Conservation (phyloP, 2,888 invertebrate genomes). For the Lissonota sp. region DNA sequence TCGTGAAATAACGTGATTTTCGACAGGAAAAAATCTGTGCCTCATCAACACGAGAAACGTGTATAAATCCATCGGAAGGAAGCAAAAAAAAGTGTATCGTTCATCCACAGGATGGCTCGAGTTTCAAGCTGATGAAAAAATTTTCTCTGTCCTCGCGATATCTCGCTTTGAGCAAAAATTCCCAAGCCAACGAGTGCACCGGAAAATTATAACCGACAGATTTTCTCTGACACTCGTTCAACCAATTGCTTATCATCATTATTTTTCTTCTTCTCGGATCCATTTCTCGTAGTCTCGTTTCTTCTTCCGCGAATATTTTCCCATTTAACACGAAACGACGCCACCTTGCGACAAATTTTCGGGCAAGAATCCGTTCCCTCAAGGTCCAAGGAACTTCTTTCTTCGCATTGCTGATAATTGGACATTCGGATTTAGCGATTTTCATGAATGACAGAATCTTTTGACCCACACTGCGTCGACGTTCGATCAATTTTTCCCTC, state of each 20-base stretch:
- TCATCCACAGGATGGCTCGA: constrained; percentile 71
- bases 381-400: constrained; percentile 51
- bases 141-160: constrained; percentile 85
- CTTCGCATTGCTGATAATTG: not conserved
- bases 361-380: constrained; percentile 67
- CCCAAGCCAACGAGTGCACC: constrained; percentile 83
- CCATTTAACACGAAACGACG: constrained; percentile 61
- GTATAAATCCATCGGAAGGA: not conserved
- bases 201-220: constrained; percentile 82
- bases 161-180: constrained; percentile 85
- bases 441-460: constrained; percentile 62
- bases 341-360: constrained; percentile 72
- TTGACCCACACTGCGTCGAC: constrained; percentile 39
- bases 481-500: constrained; percentile 10
- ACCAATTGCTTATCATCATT: constrained; percentile 79
- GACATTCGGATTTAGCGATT: constrained; percentile 38
- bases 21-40: no score
- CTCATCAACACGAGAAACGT: no score
- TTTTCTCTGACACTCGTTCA: constrained; percentile 83
- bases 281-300: constrained; percentile 60
- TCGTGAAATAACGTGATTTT: not conserved
- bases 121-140: constrained; percentile 83
- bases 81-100: not conserved
- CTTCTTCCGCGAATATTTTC: constrained; percentile 62
- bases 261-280: constrained; percentile 79